Conservation (phyloP, 2,797 vertebrate species). For the Alectoris magna region DNA sequence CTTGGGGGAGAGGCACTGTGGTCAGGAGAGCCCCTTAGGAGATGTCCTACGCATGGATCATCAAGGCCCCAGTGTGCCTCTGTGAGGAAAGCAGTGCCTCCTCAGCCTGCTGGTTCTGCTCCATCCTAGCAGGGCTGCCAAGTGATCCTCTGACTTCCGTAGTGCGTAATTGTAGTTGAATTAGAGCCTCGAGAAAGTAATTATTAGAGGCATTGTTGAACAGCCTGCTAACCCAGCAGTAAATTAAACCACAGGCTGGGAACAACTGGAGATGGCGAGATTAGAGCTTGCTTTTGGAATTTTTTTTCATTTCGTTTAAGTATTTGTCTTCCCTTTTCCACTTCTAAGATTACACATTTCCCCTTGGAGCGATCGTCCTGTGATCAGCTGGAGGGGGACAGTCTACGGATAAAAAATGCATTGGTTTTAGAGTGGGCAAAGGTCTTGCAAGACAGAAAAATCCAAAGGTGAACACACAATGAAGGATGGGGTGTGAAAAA, state of each 20-base stretch:
- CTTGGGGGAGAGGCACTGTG: not conserved
- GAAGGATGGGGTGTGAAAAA: not conserved
- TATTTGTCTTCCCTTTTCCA: not conserved
- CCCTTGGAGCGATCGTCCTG: not conserved
- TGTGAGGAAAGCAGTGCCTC: not conserved
- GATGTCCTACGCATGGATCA: not conserved
- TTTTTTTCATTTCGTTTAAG: not conserved
- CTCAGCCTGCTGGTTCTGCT: not conserved
- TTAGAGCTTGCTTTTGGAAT: slow-evolving; percentile 1
- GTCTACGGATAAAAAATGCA: rapidly evolving
- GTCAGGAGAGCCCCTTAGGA: not conserved
- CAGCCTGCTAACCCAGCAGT: slow-evolving; percentile 69
- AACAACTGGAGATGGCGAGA: slow-evolving; percentile 58
- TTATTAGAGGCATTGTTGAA: slow-evolving; percentile 64
- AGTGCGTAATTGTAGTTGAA: slow-evolving; percentile 69
- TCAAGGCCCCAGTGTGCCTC: not conserved
- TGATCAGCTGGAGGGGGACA: not conserved
- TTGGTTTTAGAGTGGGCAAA: not conserved
- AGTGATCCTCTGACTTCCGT: slow-evolving; percentile 48
- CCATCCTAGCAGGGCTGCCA: slow-evolving; percentile 34
- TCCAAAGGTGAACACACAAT: not conserved
- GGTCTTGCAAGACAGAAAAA: not conserved
- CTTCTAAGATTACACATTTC: not conserved
- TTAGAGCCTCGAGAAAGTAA: slow-evolving; percentile 65
- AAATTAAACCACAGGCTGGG: slow-evolving; percentile 64